These are phyloP conservation scores for Otis tarda DNA, from an alignment of 2,113 vertebrate species.

Conservation along the genomic window DNA sequence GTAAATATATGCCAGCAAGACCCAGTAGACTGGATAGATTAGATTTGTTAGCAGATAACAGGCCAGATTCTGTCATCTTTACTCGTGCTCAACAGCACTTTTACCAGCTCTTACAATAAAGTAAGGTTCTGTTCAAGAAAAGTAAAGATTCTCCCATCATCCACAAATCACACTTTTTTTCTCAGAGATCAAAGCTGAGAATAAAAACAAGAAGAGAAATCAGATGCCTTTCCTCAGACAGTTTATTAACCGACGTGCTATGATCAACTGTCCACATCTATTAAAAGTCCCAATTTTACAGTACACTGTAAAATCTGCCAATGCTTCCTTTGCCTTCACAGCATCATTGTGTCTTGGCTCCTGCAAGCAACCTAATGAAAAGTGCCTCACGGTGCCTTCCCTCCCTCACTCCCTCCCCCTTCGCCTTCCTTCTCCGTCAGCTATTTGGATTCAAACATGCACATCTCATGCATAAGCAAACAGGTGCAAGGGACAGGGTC, in stretches of 20 bases:
- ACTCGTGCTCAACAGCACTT: not conserved
- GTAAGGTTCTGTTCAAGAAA: not conserved
- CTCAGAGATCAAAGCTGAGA: not conserved
- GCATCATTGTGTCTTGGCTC: not conserved
- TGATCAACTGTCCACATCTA: not conserved
- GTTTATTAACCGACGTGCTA: not conserved
- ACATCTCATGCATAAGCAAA: conserved; percentile 81
- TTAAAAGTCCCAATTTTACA: not conserved
- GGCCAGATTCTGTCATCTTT: not conserved
- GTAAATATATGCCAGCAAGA: not conserved
- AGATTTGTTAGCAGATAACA: not conserved
- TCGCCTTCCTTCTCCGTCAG: not conserved
- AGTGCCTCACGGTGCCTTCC: not conserved
- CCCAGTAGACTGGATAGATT: not conserved
- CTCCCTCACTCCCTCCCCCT: not conserved
- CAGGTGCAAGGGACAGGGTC: conserved; percentile 74
- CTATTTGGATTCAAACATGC: conserved; percentile 71
- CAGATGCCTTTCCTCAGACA: not conserved
- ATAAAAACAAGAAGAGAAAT: not conserved
- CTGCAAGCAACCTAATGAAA: not conserved
- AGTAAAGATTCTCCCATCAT: not conserved
- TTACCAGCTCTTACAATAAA: not conserved
- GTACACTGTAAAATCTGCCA: not conserved
- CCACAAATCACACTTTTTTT: not conserved
- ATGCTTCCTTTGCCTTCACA: not conserved